Base-by-base conservation (phyloP, 2,797 vertebrate species). In the Poecile montanus region DNA sequence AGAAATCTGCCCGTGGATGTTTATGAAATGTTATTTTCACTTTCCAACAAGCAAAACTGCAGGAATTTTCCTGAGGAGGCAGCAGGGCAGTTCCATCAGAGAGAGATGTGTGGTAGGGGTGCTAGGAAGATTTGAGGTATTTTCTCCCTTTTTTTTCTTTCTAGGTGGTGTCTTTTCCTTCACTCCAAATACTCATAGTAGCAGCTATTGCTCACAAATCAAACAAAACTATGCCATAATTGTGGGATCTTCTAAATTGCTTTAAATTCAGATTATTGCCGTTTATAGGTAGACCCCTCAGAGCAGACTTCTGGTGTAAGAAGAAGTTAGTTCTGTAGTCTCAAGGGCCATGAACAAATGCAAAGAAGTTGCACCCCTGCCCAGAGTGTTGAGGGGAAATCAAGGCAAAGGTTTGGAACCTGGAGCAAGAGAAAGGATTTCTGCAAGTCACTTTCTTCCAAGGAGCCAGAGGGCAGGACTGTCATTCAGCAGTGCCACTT, bases 1-100 rank as follows among this genome's bases (percentile, higher is more conserved):
- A n/a, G 63, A 57, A 88, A 48, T 74, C 85, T 89, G 50, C 76
- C n/a, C 0, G 0, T 53, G 80, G 34, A 27, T 26, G 17, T 93
- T 86, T 84, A 9, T n/a, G 50, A 91, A 88, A 58, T 62, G 62
- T 26, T 90, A 50, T 91, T 96, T 88, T 91, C 83, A 50, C 76
- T 91, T 85, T 67, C 57, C 85, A 67, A 9, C 45, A 18, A 34
- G 42, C 29, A 65, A 67, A 77, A 38, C 40, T 30, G 32, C 62
- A 75, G 83, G 93, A 81, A 63, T 90, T 90, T 88, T 80, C 66
- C 92, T 68, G 65, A 90, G 88, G 90, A 91, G 82, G 85, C 60
- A 79, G 85, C 60, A 54, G 63, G 78, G 86, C 38, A 47, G 84
- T 17, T 91, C 70, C 70, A 60, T 45, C 83, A 48, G 65, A 62